phyloP scores from a whole-genome alignment of 2,888 invertebrate genomes.

The Melieria crassipennis region DNA sequence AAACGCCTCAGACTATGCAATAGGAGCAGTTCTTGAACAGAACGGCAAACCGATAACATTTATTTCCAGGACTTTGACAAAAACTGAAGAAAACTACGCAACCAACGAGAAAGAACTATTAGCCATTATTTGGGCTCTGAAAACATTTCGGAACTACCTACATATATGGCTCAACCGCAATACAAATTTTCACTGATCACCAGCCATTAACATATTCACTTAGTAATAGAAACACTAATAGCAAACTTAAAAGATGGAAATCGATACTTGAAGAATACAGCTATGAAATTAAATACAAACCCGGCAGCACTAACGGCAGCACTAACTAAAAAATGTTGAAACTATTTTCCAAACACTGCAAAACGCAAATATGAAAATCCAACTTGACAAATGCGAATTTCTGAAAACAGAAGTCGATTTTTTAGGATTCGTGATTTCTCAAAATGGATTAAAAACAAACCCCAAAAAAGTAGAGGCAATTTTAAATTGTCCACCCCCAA shows the following conservation, averaged over 20 bases:
- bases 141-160: conserved; percentile 5
- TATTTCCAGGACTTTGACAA: neutral
- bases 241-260: conserved; percentile 17
- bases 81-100: conserved; percentile 11
- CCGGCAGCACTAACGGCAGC: conserved; percentile 11
- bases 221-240: conserved; percentile 21
- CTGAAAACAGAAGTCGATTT: no score
- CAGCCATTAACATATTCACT: conserved; percentile 23
- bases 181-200: conserved; percentile 22
- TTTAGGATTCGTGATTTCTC: no score
- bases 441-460: no score
- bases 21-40: conserved; percentile 9
- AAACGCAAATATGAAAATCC: no score
- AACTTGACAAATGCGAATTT: no score
- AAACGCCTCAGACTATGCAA: neutral
- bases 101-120: conserved; percentile 11
- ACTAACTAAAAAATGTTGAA: no score
- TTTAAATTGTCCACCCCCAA: no score
- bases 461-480: no score
- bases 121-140: conserved; percentile 14
- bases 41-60: neutral
- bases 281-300: conserved; percentile 16
- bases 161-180: conserved; percentile 1
- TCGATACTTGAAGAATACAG: conserved; percentile 9
- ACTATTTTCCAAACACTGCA: no score